Evolutionary conservation across 2,113 vertebrate genomes (phyloP).

Genomic region (Vidua chalybeata): DNA sequence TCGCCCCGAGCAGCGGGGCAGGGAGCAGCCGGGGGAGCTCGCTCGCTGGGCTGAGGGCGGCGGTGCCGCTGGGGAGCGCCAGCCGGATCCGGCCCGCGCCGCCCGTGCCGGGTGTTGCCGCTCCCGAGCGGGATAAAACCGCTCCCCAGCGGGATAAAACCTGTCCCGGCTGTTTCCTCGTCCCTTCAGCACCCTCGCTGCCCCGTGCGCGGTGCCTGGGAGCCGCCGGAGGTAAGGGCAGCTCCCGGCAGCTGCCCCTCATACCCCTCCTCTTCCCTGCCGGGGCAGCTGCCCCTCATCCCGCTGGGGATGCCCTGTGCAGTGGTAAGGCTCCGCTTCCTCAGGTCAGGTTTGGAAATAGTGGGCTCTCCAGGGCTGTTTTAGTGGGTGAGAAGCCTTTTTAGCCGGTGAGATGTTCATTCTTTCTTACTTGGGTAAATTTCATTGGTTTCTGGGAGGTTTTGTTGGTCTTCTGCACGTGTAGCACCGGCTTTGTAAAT

Average conservation of each 20-base stretch:
- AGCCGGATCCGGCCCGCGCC: neutral
- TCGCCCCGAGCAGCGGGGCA: fast-evolving
- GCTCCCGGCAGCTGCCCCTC: neutral
- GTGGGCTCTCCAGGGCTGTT: neutral
- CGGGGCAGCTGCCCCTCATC: fast-evolving
- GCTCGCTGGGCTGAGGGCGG: fast-evolving
- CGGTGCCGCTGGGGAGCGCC: fast-evolving
- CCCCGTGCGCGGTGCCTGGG: fast-evolving
- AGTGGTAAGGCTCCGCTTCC: fast-evolving
- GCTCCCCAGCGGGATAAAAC: neutral
- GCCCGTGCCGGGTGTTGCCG: neutral
- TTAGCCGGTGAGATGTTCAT: fast-evolving
- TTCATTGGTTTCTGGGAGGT: neutral
- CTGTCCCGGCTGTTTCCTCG: fast-evolving
- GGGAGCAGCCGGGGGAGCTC: fast-evolving
- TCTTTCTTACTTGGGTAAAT: fast-evolving
- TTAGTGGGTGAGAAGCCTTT: fast-evolving
- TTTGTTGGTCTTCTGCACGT: fast-evolving
- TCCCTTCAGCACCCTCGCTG: fast-evolving
- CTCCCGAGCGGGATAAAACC: neutral
- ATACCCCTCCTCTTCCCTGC: fast-evolving
- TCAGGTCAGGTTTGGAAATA: fast-evolving
- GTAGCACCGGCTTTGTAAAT: fast-evolving
- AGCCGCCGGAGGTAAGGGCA: neutral
- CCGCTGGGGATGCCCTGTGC: no score